phyloP scores from a whole-genome alignment of 2,888 invertebrate genomes.

The Conops quadrifasciatus region DNA sequence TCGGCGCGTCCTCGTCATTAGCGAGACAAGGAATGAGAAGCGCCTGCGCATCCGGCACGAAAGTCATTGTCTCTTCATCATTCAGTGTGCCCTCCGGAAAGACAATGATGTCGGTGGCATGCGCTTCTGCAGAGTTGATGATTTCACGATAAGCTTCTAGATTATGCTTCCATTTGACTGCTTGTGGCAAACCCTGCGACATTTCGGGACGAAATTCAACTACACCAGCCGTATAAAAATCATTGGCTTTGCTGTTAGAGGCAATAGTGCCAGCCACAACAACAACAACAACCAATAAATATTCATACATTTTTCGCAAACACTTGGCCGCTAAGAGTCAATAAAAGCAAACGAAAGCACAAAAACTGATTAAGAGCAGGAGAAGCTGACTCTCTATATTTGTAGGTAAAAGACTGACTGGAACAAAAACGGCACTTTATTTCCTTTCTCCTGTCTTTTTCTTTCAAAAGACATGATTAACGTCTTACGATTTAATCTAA shows the following conservation, averaged over 20 bases:
- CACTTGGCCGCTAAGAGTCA: too few relatives aligned
- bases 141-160: constrained; percentile 53
- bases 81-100: constrained; percentile 76
- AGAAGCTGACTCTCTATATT: too few relatives aligned
- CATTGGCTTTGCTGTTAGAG: constrained; percentile 36
- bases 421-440: too few relatives aligned
- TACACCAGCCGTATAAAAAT: constrained; percentile 71
- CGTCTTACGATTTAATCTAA: too few relatives aligned
- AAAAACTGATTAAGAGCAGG: too few relatives aligned
- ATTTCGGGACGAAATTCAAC: constrained; percentile 69
- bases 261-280: too few relatives aligned
- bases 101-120: constrained; percentile 75
- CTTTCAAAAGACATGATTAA: too few relatives aligned
- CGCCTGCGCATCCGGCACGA: constrained; percentile 56
- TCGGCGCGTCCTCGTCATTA: constrained; percentile 25
- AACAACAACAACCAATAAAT: too few relatives aligned
- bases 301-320: too few relatives aligned
- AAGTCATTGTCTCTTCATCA: constrained; percentile 53
- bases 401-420: too few relatives aligned
- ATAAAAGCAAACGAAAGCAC: too few relatives aligned
- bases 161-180: constrained; percentile 51
- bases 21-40: constrained; percentile 52
- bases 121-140: constrained; percentile 50
- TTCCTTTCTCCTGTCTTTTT: too few relatives aligned
- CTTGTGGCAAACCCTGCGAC: constrained; percentile 50